Evolutionary conservation across 2,888 invertebrate genomes (phyloP).

Genomic region (Lucinisca nassula): DNA sequence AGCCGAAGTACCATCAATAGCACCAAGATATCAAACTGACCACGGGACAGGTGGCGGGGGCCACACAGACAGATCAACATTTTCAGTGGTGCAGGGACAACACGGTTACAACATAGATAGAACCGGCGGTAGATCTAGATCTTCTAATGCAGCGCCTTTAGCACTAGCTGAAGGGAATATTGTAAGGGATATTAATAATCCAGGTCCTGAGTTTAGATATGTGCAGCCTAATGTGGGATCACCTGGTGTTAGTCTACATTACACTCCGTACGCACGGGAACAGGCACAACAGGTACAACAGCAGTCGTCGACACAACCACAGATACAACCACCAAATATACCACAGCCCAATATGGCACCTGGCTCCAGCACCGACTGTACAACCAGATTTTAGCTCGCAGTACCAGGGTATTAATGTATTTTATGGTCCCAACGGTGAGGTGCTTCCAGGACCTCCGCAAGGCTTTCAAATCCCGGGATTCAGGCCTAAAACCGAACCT

Average conservation of each 20-base stretch:
- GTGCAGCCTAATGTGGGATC: not conserved
- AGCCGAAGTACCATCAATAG: not conserved
- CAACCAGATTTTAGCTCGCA: too few relatives aligned
- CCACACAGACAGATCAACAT: not conserved
- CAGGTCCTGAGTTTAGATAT: not conserved
- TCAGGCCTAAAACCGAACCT: not conserved
- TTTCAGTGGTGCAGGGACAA: not conserved
- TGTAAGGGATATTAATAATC: not conserved
- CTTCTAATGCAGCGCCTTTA: too few relatives aligned
- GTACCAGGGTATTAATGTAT: too few relatives aligned
- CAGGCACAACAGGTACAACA: not conserved
- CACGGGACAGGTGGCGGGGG: not conserved
- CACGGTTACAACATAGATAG: not conserved
- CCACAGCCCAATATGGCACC: too few relatives aligned
- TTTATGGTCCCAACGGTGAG: slow-evolving; percentile 71
- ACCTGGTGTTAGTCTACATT: not conserved
- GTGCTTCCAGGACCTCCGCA: slow-evolving; percentile 65
- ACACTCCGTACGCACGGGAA: not conserved
- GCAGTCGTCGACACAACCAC: not conserved
- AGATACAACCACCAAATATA: not conserved
- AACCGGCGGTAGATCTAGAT: too few relatives aligned
- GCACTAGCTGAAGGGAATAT: not conserved
- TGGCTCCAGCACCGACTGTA: too few relatives aligned
- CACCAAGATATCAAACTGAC: not conserved
- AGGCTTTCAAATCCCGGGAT: not conserved